Conservation (phyloP, 2,797 vertebrate genomes). For the Florisuga fusca region DNA sequence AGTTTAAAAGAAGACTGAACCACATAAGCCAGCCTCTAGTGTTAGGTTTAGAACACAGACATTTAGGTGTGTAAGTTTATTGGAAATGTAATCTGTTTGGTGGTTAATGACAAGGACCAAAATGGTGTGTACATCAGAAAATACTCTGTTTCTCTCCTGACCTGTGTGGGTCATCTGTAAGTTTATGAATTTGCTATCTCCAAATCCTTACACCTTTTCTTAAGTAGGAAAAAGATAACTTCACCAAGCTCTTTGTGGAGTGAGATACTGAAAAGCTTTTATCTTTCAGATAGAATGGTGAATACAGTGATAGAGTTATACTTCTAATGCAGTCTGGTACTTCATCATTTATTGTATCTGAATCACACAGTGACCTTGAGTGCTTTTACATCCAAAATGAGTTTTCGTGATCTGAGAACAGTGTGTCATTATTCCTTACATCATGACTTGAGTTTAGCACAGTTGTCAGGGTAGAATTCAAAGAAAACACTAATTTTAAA, state of each 20-base stretch:
- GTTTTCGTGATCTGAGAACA: background rate
- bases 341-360: background rate
- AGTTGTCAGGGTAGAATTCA: background rate
- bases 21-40: background rate
- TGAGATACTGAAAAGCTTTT: background rate
- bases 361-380: background rate
- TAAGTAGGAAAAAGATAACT: background rate
- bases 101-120: background rate
- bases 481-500: background rate
- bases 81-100: background rate
- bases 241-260: background rate
- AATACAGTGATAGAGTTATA: background rate
- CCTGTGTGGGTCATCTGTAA: background rate
- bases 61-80: background rate
- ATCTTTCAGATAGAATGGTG: background rate
- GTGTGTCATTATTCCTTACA: background rate
- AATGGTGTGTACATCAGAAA: fast-evolving
- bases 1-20: background rate
- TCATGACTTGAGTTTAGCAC: background rate
- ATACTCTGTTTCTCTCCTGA: background rate
- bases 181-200: background rate
- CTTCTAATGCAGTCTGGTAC: background rate
- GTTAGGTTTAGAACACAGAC: background rate
- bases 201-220: background rate
- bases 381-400: background rate